phyloP scores from a whole-genome alignment of 1,140 invertebrate genomes.

The Anoplophora glabripennis region DNA sequence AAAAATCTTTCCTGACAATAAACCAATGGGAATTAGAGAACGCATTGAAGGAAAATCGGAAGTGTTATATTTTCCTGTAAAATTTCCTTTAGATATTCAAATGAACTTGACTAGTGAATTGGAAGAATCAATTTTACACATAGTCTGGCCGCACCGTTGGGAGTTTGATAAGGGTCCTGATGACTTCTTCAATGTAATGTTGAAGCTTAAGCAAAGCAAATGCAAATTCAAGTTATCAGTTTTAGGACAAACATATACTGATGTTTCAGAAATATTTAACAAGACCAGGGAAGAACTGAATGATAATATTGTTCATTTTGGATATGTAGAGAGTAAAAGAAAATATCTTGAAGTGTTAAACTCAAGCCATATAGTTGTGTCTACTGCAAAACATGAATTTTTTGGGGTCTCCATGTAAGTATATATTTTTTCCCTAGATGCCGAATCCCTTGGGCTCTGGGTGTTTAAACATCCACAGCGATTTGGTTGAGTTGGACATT shows the following conservation, averaged over 20 bases:
- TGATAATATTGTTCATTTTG: slow-evolving; percentile 60
- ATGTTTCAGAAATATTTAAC: slow-evolving; percentile 57
- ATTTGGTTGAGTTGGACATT: too few relatives aligned
- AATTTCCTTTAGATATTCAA: slow-evolving; percentile 47
- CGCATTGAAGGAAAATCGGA: slow-evolving; percentile 60
- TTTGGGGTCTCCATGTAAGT: slow-evolving; percentile 71
- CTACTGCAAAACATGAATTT: slow-evolving; percentile 75
- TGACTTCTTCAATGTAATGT: slow-evolving; percentile 59
- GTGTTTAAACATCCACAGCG: too few relatives aligned
- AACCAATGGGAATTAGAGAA: slow-evolving; percentile 56
- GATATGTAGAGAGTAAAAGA: slow-evolving; percentile 56
- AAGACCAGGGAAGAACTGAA: slow-evolving; percentile 53
- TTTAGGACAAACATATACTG: slow-evolving; percentile 58
- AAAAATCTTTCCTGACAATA: slow-evolving; percentile 66
- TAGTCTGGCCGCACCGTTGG: slow-evolving; percentile 79
- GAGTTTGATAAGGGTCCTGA: slow-evolving; percentile 78
- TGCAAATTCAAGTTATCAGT: slow-evolving; percentile 63
- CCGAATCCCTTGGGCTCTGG: too few relatives aligned
- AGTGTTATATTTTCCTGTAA: slow-evolving; percentile 67
- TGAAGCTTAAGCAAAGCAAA: slow-evolving; percentile 55
- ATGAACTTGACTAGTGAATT: slow-evolving; percentile 23
- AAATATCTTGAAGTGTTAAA: slow-evolving; percentile 60
- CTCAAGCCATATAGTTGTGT: slow-evolving; percentile 63
- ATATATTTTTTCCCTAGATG: slow-evolving; percentile 11
- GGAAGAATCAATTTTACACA: slow-evolving; percentile 51